phyloP scores from a whole-genome alignment of 2,797 vertebrate genomes.

The Melanotaenia pygmaea region DNA sequence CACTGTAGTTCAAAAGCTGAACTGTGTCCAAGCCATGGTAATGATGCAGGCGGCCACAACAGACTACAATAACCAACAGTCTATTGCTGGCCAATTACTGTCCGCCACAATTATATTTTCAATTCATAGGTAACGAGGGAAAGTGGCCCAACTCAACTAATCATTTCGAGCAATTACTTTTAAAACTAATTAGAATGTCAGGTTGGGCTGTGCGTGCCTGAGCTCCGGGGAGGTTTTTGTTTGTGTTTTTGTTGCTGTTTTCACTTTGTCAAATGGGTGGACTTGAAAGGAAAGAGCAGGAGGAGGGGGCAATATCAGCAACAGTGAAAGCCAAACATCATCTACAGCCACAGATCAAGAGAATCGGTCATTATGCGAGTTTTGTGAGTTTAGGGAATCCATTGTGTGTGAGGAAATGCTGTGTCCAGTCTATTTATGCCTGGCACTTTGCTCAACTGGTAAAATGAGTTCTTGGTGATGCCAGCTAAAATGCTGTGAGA shows the following conservation, averaged over 20 bases:
- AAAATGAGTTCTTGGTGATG: conserved; percentile 71
- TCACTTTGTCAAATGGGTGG: conserved; percentile 75
- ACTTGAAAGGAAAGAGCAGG: conserved; percentile 69
- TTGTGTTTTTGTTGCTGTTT: conserved; percentile 83
- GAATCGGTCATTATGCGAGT: conserved; percentile 70
- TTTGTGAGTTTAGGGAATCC: conserved; percentile 56
- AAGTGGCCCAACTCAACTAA: conserved; percentile 84
- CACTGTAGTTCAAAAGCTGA: conserved; percentile 83
- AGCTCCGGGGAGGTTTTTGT: conserved; percentile 73
- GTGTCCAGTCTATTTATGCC: conserved; percentile 53
- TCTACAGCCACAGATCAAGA: conserved; percentile 60
- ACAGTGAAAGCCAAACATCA: conserved; percentile 74
- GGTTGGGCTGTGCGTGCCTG: conserved; percentile 74
- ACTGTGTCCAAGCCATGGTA: conserved; percentile 78
- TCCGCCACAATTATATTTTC: conserved; percentile 84
- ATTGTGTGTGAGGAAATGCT: conserved; percentile 63
- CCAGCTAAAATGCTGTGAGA: conserved; percentile 61
- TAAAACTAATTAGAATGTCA: conserved; percentile 85
- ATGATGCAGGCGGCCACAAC: conserved; percentile 80
- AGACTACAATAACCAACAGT: conserved; percentile 85
- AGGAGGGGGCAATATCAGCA: conserved; percentile 66
- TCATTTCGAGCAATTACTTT: conserved; percentile 87
- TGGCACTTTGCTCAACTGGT: conserved; percentile 56
- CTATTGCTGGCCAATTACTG: conserved; percentile 84
- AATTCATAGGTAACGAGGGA: conserved; percentile 82